Conservation (phyloP, 2,888 invertebrate species). For the Meloe dianella region DNA sequence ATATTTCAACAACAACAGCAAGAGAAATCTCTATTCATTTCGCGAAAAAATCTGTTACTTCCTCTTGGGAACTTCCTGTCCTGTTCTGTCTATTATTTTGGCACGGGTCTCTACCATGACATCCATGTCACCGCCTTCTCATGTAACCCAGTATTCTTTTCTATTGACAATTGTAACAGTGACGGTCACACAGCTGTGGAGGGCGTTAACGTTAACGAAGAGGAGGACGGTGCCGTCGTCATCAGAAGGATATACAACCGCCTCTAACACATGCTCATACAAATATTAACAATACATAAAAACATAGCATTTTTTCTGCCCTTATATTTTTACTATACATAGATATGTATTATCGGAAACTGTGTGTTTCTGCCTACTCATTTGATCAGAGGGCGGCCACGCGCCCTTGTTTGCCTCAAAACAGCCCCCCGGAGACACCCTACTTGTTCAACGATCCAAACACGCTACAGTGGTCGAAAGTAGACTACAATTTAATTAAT, state of each 20-base stretch:
- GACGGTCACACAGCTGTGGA: slow-evolving; percentile 43
- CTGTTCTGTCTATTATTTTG: slow-evolving; percentile 31
- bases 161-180: slow-evolving; percentile 37
- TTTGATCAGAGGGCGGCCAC: slow-evolving; percentile 42
- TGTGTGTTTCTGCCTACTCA: slow-evolving; percentile 42
- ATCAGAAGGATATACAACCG: slow-evolving; percentile 11
- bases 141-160: slow-evolving; percentile 19
- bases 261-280: slow-evolving; percentile 17
- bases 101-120: slow-evolving; percentile 39
- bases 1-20: slow-evolving; percentile 2
- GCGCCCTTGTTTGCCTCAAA: slow-evolving; percentile 47
- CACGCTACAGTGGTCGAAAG: neutral
- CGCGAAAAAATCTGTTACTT: slow-evolving; percentile 1
- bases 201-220: slow-evolving; percentile 42
- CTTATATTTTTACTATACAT: neutral
- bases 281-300: neutral
- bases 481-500: slow-evolving; percentile 7
- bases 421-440: slow-evolving; percentile 38
- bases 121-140: slow-evolving; percentile 1
- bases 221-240: slow-evolving; percentile 34
- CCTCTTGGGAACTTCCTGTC: slow-evolving; percentile 20
- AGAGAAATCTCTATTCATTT: neutral
- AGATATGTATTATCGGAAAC: slow-evolving; percentile 38
- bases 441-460: slow-evolving; percentile 4
- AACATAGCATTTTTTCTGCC: neutral